Evolutionary conservation across 2,797 vertebrate species (phyloP), one percentile per base, ranked within the genome.

Genomic region (Echeneis naucrates): DNA sequence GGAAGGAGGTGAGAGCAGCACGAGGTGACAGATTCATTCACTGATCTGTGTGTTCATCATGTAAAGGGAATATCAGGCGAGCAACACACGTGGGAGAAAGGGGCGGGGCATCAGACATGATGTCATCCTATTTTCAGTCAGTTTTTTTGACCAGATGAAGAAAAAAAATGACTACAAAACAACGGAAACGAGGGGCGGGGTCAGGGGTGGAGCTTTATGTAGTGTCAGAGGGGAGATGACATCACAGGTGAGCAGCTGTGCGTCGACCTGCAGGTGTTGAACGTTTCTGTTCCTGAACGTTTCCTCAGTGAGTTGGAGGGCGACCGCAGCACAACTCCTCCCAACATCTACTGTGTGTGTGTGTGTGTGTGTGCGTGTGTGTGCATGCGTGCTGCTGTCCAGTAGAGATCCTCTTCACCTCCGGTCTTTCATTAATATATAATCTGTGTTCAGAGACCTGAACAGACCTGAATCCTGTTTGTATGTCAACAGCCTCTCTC

Each of bases 391-490:
- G 51, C 54, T 50, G 55, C 53, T 30, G 24, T 76, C 57, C 26
- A 10, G 24, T 74, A 47, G 64, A 60, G 30, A 21, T 68, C 32
- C 44, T 19, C 23, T 23, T 52, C 27, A 23, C 68, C 61, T 80
- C 48, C 68, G 67, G 65, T 78, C 68, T 78, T 5, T 78, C 62
- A 26, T 35, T 48, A 67, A 55, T 72, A 66, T 64, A 58, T 58
- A n/a, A 42, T 78, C 81, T 68, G 70, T 35, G 77, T 73, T 78
- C 83, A 83, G 73, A 70, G 44, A 81, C 64, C 82, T 82, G 79
- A 82, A 85, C 75, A 79, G 72, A 86, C 84, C 84, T 83, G 82
- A 78, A 77, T 80, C 78, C 62, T 75, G 64, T 80, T 35, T 57
- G 44, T 45, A 48, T 60, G 35, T 74, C 35, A 52, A 62, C 67